Base-by-base conservation (phyloP, 2,888 invertebrate species). In the Aporophyla nigra region DNA sequence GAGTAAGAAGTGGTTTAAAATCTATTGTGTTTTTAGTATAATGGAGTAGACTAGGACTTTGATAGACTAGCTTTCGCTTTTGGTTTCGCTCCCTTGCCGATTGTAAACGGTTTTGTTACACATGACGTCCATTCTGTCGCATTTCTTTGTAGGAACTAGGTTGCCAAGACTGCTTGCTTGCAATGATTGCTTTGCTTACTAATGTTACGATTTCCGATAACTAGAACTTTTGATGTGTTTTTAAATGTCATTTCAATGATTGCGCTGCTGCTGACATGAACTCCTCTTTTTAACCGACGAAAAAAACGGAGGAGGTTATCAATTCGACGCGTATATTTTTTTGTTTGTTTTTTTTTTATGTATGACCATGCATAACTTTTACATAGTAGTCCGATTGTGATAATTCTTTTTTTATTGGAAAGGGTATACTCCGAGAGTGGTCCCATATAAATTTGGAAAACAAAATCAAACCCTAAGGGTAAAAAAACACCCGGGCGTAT, bases 1-100 rank as follows among this genome's bases (percentile, higher is more conserved):
- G 49, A 68, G 40, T 54, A 51, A 24, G 21, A 69, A 59, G 65
- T 61, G 24, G 16, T 82, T 82, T 63, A 51, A 62, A 53, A 71
- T 77, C 67, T 71, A 80, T 80, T 80, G 80, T 80, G 43, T 82
- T 76, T 51, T 74, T 12, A 82, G n/a, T 53, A 71, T 68, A 71
- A 76, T 76, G 49, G 67, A 56, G 40, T 43, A 49, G 24, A 54
- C 58, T 49, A 43, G 49, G 43, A 68, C 71, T 71, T 43, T 51
- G 24, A 54, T 82, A 68, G 27, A 62, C 79, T 62, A 67, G 62
- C 80, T 83, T 83, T 83, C 70, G 43, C 16, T 62, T 63, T 19
- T 70, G 69, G 74, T 51, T 81, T 65, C 76, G 72, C 78, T 82
- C 68, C 70, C 74, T 53, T 84, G 82, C 9, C 61, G 51, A 9